A percentile compares a stretch with the other conserved stretches of the same genome.
These are phyloP conservation scores for Bungarus multicinctus DNA, from an alignment of 2,113 vertebrate genomes.

Conservation along the genomic window DNA sequence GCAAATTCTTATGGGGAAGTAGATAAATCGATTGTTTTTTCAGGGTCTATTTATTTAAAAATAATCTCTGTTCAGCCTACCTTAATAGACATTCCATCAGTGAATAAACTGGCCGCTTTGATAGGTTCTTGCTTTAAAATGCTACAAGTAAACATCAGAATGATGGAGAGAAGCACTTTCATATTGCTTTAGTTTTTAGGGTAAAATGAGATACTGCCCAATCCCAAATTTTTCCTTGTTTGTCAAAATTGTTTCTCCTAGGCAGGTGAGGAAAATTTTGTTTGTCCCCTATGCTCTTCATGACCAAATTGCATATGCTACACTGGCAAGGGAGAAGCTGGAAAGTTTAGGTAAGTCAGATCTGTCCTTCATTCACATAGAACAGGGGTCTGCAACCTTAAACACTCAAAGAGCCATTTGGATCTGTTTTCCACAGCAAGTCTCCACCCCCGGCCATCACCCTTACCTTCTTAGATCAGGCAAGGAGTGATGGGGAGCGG, in stretches of 20 bases:
- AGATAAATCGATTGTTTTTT: background rate
- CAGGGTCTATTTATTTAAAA: background rate
- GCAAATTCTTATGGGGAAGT: background rate
- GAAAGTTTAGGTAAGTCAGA: slow-evolving; percentile 69
- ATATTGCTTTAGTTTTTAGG: background rate
- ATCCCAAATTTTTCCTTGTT: background rate
- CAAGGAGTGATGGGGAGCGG: no score
- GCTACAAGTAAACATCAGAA: no score
- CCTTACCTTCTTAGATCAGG: no score
- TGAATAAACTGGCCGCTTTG: background rate
- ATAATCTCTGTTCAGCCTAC: background rate
- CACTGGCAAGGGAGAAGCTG: slow-evolving; percentile 75
- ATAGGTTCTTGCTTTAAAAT: background rate
- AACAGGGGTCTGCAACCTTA: no score
- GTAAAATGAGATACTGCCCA: background rate
- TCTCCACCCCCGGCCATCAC: no score
- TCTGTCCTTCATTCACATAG: background rate
- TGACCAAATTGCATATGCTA: slow-evolving; percentile 75
- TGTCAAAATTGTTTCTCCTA: slow-evolving; percentile 38
- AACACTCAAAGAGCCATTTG: no score
- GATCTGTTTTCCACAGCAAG: no score
- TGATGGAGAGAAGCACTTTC: no score
- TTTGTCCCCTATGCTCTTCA: slow-evolving; percentile 84
- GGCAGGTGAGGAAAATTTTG: slow-evolving; percentile 75
- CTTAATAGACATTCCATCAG: no score